Base-by-base conservation (phyloP, 2,888 invertebrate species). In the Drosophila mimica region DNA sequence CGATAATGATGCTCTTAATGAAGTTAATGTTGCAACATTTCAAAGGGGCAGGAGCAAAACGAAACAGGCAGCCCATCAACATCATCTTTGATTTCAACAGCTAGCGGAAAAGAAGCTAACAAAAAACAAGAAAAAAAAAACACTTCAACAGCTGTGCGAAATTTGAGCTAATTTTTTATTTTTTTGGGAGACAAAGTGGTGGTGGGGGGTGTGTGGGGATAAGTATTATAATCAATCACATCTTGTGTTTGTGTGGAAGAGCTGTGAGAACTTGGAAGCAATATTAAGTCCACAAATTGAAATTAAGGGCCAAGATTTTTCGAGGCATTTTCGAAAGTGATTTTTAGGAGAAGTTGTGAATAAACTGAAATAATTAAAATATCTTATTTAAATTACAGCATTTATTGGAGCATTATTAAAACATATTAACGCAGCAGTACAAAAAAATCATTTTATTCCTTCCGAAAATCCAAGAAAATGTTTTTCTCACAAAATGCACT, bases 121-220 rank as follows among this genome's bases (percentile, higher is more conserved):
- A 54, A n/a, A 15, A 25, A 25, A 25, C 25, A 1, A 25, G 2
- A 52, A 31, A 49, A 46, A 38, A 20, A 58, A 54, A 51, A 53
- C 7, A 46, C n/a, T 30, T 25, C 34, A 79, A 67, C 78, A 78
- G 79, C 78, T 78, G 78, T 62, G 67, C 79, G 79, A 75, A 78
- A 78, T 71, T 68, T 31, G 71, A 78, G 79, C 79, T 75, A 63
- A 63, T 74, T 77, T 77, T 38, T n/a, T n/a, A 11, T n/a, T 51
- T 6, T 34, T 34, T 52, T 8, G 13, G 7, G 6, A 20, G 20
- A 20, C 13, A 13, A n/a, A n/a, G 5, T n/a, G 11, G 40, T 9
- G 20, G 7, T 8, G 25, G 20, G 13, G 46, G 2, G 38, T 31
- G 58, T 30, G 51, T 3, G n/a, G 28, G n/a, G 7, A 7, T n/a